Base-by-base conservation (phyloP, 2,888 invertebrate species). In the Melinopterus prodromus region DNA sequence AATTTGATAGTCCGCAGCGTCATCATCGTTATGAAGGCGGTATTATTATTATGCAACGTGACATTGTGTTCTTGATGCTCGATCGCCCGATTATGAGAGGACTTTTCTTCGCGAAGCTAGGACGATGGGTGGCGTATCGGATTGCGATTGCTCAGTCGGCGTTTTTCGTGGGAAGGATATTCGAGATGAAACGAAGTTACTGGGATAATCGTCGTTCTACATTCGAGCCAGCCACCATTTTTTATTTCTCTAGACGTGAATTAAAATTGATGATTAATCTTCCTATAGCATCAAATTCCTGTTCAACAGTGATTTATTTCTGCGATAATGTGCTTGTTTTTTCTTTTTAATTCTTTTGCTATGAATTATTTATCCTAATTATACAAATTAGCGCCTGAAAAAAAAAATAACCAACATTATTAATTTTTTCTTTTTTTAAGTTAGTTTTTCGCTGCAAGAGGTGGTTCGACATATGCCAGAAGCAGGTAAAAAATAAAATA, bases 1-100 rank as follows among this genome's bases (percentile, higher is more conserved):
- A 53, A 53, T 53, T 53, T 53, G 53, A 53, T 53, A 53, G 53
- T 53, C 53, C 53, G 53, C 53, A 53, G 53, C 53, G 53, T 53
- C 53, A 53, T 53, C 53, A 12, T 53, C 53, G 53, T 53, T 53
- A 53, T 53, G 53, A 53, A 53, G 53, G 53, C 53, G 53, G 26
- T 53, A 9, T 53, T 12, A 9, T 53, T 12, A 53, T 53, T 53
- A 53, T 53, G 53, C 53, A 53, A 53, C 53, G 53, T 53, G 53
- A 53, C 53, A 9, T 53, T 53, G 53, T 53, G 7, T 7, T 53
- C 53, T 53, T 53, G 7, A 7, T 53, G 7, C 0, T 53, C 53
- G 7, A n/a, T n/a, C n/a, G n/a, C n/a, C n/a, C n/a, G 7, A 12
- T 53, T 6, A 53, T 53, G 53, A 6, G 53, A 53, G 53, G 12